Percentiles rank a stretch among this genome's conserved stretches.
These are phyloP conservation scores for Heterodera schachtii DNA, from an alignment of 1,140 invertebrate species.

Conservation along the genomic window DNA sequence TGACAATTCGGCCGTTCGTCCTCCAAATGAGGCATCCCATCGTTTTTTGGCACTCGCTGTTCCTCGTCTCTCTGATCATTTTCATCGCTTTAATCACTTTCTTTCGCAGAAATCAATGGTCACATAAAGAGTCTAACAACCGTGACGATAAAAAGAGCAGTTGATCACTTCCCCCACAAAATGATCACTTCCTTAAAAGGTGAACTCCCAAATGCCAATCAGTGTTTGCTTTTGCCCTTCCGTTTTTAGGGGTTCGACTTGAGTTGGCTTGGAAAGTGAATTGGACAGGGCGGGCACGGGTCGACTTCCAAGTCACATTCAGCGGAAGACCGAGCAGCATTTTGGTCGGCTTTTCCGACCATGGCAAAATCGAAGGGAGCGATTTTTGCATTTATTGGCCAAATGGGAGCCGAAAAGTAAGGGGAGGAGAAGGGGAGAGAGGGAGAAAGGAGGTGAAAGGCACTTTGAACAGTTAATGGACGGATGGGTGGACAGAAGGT, in stretches of 20 bases:
- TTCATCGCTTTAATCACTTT: conserved; percentile 26
- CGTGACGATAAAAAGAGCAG: background rate
- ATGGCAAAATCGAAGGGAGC: conserved; percentile 77
- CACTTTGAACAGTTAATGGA: conserved; percentile 4
- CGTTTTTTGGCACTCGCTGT: conserved; percentile 26
- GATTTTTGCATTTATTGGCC: conserved; percentile 77
- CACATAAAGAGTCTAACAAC: background rate
- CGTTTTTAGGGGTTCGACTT: background rate
- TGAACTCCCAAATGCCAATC: background rate
- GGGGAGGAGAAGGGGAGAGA: conserved; percentile 1
- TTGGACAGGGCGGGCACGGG: conserved; percentile 41
- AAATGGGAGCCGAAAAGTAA: conserved; percentile 5
- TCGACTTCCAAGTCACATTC: conserved; percentile 45
- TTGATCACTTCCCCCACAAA: background rate
- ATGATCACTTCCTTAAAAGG: background rate
- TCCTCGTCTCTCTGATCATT: conserved; percentile 22
- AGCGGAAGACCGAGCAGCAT: conserved; percentile 72
- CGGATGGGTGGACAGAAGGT: conserved; percentile 37
- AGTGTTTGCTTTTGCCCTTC: background rate
- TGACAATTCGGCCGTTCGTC: background rate
- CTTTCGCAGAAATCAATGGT: background rate
- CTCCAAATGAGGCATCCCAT: background rate
- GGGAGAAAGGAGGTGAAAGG: conserved; percentile 13
- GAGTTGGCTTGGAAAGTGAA: conserved; percentile 45
- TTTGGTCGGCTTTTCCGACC: conserved; percentile 86